Evolutionary conservation across 2,888 invertebrate species (phyloP).

Genomic region (Acanthococcus lagerstroemiae): DNA sequence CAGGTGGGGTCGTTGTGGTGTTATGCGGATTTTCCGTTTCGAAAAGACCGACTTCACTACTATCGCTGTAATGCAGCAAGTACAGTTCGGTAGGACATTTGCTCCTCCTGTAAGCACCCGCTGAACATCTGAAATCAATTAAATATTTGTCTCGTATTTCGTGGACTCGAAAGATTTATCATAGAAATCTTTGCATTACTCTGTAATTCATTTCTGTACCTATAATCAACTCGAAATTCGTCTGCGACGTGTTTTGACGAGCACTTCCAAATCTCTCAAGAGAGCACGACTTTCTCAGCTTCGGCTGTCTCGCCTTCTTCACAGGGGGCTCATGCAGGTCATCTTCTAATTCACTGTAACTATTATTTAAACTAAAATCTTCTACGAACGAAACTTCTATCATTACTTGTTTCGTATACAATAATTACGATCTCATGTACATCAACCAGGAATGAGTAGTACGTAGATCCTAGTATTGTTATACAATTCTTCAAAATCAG

Average conservation of each 20-base stretch:
- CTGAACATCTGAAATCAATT: neutral
- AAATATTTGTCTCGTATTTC: neutral
- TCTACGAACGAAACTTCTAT: too few species aligned
- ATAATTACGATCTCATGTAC: too few species aligned
- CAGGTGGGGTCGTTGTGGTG: neutral
- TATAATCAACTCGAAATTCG: neutral
- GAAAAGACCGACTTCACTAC: neutral
- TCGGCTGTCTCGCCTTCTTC: too few species aligned
- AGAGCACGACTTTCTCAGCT: neutral
- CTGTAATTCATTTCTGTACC: too few species aligned
- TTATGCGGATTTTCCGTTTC: neutral
- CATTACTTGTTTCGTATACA: too few species aligned
- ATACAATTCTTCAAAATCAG: too few species aligned
- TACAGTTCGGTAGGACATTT: neutral
- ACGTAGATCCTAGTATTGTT: too few species aligned
- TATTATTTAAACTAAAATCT: too few species aligned
- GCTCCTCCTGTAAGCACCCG: neutral
- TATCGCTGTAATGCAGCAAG: neutral
- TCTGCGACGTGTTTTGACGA: neutral
- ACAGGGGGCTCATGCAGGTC: too few species aligned
- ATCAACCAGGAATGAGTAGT: too few species aligned
- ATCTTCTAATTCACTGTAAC: too few species aligned
- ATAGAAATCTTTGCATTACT: neutral
- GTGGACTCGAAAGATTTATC: neutral
- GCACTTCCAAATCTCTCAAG: neutral